Evolutionary conservation across 2,797 vertebrate species (phyloP).

Genomic region (Moxostoma hubbsi): DNA sequence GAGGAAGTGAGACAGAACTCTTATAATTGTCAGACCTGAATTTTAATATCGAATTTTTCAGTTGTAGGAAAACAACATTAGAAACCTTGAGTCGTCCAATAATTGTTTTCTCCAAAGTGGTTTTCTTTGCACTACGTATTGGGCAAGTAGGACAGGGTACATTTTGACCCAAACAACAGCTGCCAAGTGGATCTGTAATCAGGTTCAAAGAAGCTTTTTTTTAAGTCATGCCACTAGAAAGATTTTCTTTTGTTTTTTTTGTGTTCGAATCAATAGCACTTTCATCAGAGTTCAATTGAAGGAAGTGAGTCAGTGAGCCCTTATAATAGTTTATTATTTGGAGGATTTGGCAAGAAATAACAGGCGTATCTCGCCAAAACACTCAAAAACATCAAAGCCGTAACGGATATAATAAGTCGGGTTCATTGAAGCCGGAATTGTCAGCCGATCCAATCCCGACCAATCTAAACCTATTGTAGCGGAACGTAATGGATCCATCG

Average conservation of each 20-base stretch:
- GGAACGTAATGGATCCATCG: conserved; percentile 1
- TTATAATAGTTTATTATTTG: conserved; percentile 1
- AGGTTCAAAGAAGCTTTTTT: too few relatives aligned
- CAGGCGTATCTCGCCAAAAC: conserved; percentile 3
- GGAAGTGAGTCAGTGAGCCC: conserved; percentile 3
- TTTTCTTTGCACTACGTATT: too few relatives aligned
- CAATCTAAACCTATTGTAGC: background rate
- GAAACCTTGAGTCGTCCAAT: too few relatives aligned
- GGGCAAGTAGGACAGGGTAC: too few relatives aligned
- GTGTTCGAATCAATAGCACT: background rate
- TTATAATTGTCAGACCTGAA: too few relatives aligned
- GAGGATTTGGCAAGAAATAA: background rate
- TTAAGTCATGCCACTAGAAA: background rate
- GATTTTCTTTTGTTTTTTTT: background rate
- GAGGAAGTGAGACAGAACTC: background rate
- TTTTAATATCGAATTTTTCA: too few relatives aligned
- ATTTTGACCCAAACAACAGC: too few relatives aligned
- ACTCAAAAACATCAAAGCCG: conserved; percentile 6
- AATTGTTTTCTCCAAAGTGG: too few relatives aligned
- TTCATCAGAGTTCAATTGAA: conserved; percentile 23
- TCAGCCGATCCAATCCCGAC: background rate
- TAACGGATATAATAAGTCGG: background rate
- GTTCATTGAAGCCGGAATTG: background rate
- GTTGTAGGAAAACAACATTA: too few relatives aligned
- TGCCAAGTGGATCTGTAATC: too few relatives aligned